Evolutionary conservation across 37 sponge, comb jelly and placozoan genomes (phyloP).

Genomic region (Aphrocallistes beatrix): DNA sequence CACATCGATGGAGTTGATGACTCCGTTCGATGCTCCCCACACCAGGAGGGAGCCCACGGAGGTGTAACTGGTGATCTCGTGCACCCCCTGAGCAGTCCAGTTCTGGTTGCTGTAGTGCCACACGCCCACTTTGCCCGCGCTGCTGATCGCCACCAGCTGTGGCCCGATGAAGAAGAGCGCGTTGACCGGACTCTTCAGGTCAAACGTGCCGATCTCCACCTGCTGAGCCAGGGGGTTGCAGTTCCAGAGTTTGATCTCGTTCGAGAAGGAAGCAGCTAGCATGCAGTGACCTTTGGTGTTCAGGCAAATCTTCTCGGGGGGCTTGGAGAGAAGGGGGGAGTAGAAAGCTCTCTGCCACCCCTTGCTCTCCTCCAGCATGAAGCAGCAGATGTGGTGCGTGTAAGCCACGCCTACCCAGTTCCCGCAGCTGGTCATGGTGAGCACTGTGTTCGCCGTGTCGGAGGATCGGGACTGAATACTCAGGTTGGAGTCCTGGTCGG

Average conservation of each 20-base stretch:
- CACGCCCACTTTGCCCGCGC: slow-evolving; percentile 81
- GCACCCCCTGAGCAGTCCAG: slow-evolving; percentile 79
- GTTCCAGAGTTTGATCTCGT: slow-evolving; percentile 62
- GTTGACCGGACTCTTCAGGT: slow-evolving; percentile 78
- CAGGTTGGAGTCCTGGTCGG: background rate
- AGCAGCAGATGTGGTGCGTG: slow-evolving; percentile 54
- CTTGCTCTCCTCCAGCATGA: slow-evolving; percentile 36
- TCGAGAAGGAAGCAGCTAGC: slow-evolving; percentile 19
- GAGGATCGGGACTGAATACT: background rate
- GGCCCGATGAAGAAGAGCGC: slow-evolving; percentile 85
- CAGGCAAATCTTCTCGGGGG: slow-evolving; percentile 63
- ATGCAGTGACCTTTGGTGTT: slow-evolving; percentile 29
- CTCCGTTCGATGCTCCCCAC: slow-evolving; percentile 74
- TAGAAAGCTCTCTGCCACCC: slow-evolving; percentile 79
- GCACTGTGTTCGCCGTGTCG: slow-evolving; percentile 17
- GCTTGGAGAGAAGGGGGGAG: slow-evolving; percentile 49
- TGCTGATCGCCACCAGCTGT: slow-evolving; percentile 81
- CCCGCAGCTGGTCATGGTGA: slow-evolving; percentile 56
- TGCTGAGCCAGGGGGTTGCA: slow-evolving; percentile 30
- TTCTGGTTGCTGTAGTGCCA: slow-evolving; percentile 85
- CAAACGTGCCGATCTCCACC: slow-evolving; percentile 51
- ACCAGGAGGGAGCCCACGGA: slow-evolving; percentile 73
- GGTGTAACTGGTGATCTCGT: slow-evolving; percentile 83
- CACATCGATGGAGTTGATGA: slow-evolving; percentile 92
- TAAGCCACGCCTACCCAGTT: slow-evolving; percentile 77